phyloP scores from a whole-genome alignment of 2,888 invertebrate species.

The Lasioglossum oenotherae region DNA sequence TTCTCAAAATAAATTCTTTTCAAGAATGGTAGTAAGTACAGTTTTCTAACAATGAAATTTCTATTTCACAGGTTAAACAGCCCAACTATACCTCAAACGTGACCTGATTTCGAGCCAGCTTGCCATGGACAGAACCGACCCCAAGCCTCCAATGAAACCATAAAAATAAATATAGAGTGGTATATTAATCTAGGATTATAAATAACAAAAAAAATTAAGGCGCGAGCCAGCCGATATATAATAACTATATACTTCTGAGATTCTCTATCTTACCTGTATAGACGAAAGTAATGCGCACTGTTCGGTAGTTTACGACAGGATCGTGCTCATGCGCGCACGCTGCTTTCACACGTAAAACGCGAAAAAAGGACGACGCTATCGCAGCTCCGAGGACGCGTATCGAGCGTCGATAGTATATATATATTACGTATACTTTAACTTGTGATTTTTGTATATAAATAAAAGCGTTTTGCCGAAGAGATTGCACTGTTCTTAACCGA shows the following conservation, averaged over 20 bases:
- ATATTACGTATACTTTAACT: conserved; percentile 71
- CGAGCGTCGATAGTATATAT: conserved; percentile 70
- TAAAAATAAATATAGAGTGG: conserved; percentile 75
- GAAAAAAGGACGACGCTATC: conserved; percentile 56
- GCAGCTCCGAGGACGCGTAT: conserved; percentile 64
- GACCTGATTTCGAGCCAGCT: conserved; percentile 78
- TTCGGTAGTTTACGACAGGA: conserved; percentile 63
- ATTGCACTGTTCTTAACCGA: background rate
- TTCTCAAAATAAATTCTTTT: background rate
- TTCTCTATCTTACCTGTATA: conserved; percentile 68
- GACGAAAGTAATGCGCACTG: conserved; percentile 68
- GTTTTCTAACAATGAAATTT: background rate
- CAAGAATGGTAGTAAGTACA: background rate
- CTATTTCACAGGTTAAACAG: conserved; percentile 73
- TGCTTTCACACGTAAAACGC: conserved; percentile 64
- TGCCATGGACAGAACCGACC: conserved; percentile 79
- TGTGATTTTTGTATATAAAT: conserved; percentile 80
- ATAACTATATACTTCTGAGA: conserved; percentile 68
- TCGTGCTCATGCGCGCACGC: conserved; percentile 68
- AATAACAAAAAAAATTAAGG: conserved; percentile 61
- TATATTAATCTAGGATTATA: conserved; percentile 75
- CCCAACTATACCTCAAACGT: conserved; percentile 71
- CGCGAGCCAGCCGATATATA: conserved; percentile 65
- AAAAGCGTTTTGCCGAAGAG: conserved; percentile 73
- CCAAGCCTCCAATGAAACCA: conserved; percentile 75